Percentiles rank a stretch among this genome's conserved stretches.
Evolutionary conservation across 1,140 invertebrate species (phyloP).

Genomic region (Wasmannia auropunctata): DNA sequence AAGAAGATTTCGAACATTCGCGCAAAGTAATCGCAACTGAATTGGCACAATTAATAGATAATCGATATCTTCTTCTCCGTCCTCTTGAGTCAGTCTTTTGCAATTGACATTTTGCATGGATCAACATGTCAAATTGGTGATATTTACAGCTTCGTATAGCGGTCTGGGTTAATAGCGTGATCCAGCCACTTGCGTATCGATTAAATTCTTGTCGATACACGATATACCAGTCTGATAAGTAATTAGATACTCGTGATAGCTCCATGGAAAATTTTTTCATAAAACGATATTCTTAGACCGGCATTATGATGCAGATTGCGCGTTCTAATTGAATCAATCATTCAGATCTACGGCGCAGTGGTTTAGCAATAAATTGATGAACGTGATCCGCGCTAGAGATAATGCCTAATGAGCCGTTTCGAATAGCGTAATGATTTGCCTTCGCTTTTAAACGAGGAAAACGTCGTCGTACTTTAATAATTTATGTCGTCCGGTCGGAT

Average conservation of each 20-base stretch:
- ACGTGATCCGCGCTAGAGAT: neutral
- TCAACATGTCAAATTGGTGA: slow-evolving; percentile 24
- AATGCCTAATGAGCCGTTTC: neutral
- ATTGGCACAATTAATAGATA: neutral
- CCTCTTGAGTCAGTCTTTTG: neutral
- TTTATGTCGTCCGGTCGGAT: neutral
- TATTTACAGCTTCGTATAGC: neutral
- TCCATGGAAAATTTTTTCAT: slow-evolving; percentile 36
- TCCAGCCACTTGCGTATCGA: neutral
- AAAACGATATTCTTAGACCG: neutral
- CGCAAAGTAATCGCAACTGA: neutral
- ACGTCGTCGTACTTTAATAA: neutral
- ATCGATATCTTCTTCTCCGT: neutral
- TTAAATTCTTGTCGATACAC: neutral
- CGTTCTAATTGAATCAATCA: neutral
- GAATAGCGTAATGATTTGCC: neutral
- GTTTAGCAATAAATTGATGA: slow-evolving; percentile 9
- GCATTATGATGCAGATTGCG: neutral
- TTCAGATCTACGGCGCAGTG: neutral
- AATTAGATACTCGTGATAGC: neutral
- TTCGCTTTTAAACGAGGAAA: neutral
- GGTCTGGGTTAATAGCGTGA: neutral
- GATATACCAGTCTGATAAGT: neutral
- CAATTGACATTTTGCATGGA: neutral
- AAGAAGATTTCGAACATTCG: neutral